phyloP scores from a whole-genome alignment of 1,140 invertebrate genomes.

The Polypedilum pembai region DNA sequence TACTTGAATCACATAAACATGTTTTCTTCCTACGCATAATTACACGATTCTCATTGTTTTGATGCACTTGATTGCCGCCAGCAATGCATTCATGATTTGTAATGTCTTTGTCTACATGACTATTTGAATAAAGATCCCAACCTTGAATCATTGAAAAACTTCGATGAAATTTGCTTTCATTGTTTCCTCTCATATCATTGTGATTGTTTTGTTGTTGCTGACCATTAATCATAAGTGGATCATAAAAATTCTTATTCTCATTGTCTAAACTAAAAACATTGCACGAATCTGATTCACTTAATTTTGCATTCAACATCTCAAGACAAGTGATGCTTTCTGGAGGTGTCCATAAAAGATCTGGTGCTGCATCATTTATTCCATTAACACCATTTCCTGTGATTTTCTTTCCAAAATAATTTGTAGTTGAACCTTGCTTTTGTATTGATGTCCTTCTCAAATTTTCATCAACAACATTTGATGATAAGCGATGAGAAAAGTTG shows the following conservation, averaged over 20 bases:
- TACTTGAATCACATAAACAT: constrained; percentile 38
- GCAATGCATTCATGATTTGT: constrained; percentile 22
- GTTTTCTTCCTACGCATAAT: constrained; percentile 41
- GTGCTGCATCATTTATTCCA: neutral
- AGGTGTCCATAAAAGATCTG: constrained; percentile 16
- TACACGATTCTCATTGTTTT: constrained; percentile 32
- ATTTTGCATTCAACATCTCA: constrained; percentile 11
- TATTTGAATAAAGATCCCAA: constrained; percentile 33
- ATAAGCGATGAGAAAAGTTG: neutral
- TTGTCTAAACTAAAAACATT: constrained; percentile 15
- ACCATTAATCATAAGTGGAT: neutral
- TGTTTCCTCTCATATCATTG: neutral
- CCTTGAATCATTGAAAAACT: constrained; percentile 44
- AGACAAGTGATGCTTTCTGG: constrained; percentile 18
- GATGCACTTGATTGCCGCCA: constrained; percentile 9
- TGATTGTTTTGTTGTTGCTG: constrained; percentile 8
- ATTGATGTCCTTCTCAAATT: neutral
- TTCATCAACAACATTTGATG: neutral
- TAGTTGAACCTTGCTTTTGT: constrained; percentile 15
- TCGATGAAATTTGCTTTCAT: constrained; percentile 38
- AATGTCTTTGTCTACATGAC: neutral
- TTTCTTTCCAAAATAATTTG: constrained; percentile 6
- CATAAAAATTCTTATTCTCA: constrained; percentile 22
- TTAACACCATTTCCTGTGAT: neutral
- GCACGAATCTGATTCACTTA: constrained; percentile 5